phyloP scores from a whole-genome alignment of 1,140 invertebrate genomes.

The Micrasema minimum region DNA sequence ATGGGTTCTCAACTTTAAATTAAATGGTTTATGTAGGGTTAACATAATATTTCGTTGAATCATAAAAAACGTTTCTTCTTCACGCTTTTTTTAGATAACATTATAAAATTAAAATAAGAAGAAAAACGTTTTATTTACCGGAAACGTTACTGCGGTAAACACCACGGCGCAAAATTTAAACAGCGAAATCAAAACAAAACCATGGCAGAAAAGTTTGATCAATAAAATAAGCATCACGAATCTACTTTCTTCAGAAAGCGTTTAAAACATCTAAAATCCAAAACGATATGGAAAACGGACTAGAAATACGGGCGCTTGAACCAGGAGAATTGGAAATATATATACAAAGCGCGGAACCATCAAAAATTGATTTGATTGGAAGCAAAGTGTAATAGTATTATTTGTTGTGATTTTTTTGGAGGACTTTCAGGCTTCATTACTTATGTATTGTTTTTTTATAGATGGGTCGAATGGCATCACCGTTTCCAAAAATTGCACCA shows the following conservation, averaged over 20 bases:
- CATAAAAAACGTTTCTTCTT: background rate
- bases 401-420: constrained; percentile 10
- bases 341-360: constrained; percentile 61
- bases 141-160: too few relatives aligned
- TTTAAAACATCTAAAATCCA: background rate
- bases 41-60: background rate
- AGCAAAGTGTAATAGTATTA: constrained; percentile 59
- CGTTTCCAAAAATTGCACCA: constrained; percentile 82
- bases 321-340: constrained; percentile 63
- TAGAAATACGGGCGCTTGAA: constrained; percentile 57
- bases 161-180: background rate
- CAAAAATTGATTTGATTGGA: constrained; percentile 59
- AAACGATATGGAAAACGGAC: constrained; percentile 57
- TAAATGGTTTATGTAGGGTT: background rate
- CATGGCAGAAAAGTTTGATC: constrained; percentile 27
- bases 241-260: background rate
- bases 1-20: background rate
- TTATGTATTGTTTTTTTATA: constrained; percentile 61
- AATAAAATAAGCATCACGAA: constrained; percentile 17
- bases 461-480: constrained; percentile 83
- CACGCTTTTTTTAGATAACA: background rate
- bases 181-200: background rate
- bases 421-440: background rate
- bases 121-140: background rate
- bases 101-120: background rate